Conservation (phyloP, 1,140 invertebrate species). For the Prorops nasuta region DNA sequence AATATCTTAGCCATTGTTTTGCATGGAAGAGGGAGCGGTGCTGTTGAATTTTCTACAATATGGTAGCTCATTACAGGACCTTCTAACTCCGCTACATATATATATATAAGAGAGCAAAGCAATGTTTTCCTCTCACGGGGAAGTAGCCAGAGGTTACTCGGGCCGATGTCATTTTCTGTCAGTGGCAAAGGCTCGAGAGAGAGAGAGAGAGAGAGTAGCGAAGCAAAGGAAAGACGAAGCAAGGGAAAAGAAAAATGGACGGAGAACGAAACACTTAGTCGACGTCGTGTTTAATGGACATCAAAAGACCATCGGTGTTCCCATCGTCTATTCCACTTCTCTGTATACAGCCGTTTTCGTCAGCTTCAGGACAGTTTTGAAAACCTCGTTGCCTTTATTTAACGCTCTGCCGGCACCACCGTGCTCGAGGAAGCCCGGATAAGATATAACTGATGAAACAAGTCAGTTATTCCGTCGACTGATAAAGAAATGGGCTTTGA, state of each 20-base stretch:
- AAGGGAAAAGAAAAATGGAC: conserved; percentile 21
- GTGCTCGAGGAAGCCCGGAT: conserved; percentile 27
- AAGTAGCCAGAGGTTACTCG: conserved; percentile 16
- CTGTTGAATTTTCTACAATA: no score
- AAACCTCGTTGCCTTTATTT: conserved; percentile 22
- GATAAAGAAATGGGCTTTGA: no score
- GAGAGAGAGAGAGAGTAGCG: conserved; percentile 9
- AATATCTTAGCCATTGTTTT: no score
- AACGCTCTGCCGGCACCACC: conserved; percentile 26
- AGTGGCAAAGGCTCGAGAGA: conserved; percentile 19
- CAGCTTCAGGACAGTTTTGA: no score
- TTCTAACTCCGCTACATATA: no score
- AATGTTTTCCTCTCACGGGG: no score
- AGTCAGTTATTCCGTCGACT: no score
- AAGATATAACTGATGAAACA: conserved; percentile 38
- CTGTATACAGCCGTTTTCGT: no score
- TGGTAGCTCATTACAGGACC: no score
- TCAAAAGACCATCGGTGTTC: conserved; percentile 37
- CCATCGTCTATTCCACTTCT: conserved; percentile 17
- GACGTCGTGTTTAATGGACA: conserved; percentile 37
- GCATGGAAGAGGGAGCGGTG: no score
- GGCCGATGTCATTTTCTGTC: conserved; percentile 17
- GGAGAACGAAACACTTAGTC: conserved; percentile 37
- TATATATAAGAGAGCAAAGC: no score
- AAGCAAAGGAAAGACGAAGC: conserved; percentile 2